phyloP scores from a whole-genome alignment of 2,888 invertebrate genomes.

The Cordylochernes scorpioides region DNA sequence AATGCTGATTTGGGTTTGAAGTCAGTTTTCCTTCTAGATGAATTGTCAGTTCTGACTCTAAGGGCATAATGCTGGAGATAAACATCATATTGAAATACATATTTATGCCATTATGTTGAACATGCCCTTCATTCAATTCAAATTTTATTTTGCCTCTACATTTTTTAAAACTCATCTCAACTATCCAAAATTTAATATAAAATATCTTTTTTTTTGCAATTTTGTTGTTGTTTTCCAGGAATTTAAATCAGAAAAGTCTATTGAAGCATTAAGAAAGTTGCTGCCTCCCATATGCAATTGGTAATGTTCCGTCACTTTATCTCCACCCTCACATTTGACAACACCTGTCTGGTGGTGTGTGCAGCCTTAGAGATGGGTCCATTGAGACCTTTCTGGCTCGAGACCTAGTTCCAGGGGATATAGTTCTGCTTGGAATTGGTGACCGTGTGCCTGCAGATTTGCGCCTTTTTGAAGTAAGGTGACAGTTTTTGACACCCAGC shows the following conservation, averaged over 20 bases:
- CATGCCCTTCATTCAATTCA: no score
- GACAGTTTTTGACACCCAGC: constrained; percentile 1
- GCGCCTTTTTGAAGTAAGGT: constrained; percentile 47
- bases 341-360: constrained; percentile 15
- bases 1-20: no score
- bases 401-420: constrained; percentile 86
- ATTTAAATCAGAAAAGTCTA: constrained; percentile 89
- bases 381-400: constrained; percentile 70
- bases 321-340: neutral
- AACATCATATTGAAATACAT: no score
- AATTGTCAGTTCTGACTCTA: no score
- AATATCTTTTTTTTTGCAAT: constrained; percentile 3
- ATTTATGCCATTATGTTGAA: no score
- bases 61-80: no score
- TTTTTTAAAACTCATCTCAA: no score
- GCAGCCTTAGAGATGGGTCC: constrained; percentile 55
- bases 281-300: constrained; percentile 84
- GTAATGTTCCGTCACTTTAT: constrained; percentile 29
- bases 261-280: constrained; percentile 82
- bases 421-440: constrained; percentile 71
- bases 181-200: no score
- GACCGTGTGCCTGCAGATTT: constrained; percentile 92
- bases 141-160: no score
- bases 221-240: constrained; percentile 26
- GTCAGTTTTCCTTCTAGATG: no score